Conservation (phyloP, 53 echinoderm and acorn worm genomes). For the Holothuria leucospilota region DNA sequence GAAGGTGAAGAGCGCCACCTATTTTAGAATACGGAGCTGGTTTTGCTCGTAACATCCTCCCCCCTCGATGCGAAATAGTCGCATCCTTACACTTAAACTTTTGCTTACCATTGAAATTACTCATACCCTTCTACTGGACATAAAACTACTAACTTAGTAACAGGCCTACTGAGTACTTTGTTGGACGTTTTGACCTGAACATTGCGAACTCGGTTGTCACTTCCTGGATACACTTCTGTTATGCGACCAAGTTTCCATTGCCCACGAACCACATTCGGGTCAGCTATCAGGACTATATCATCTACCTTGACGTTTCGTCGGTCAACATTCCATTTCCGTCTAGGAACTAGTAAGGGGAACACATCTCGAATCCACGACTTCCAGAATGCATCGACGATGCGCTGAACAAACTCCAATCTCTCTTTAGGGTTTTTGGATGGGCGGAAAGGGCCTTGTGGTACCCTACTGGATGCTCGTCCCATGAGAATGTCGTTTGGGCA, state of each 20-base stretch:
- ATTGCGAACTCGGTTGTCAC: conserved; percentile 56
- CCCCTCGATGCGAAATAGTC: conserved; percentile 9
- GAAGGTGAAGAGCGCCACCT: background rate
- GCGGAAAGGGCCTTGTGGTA: conserved; percentile 72
- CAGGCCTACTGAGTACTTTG: conserved; percentile 38
- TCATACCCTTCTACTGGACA: conserved; percentile 61
- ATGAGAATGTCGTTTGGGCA: conserved; percentile 73
- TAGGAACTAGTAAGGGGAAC: conserved; percentile 62
- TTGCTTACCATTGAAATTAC: background rate
- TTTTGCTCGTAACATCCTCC: conserved; percentile 28
- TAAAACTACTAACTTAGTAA: conserved; percentile 60
- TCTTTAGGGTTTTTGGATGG: conserved; percentile 62
- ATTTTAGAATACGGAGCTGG: background rate
- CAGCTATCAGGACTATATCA: conserved; percentile 64
- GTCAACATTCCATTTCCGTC: conserved; percentile 64
- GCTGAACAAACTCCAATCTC: conserved; percentile 69
- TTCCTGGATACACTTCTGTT: conserved; percentile 64
- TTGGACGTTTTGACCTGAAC: conserved; percentile 56
- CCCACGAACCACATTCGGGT: conserved; percentile 54
- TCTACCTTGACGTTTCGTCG: conserved; percentile 63
- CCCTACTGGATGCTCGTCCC: conserved; percentile 56
- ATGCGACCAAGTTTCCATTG: conserved; percentile 68
- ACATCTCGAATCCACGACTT: conserved; percentile 59
- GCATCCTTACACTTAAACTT: background rate
- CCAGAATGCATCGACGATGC: conserved; percentile 74